phyloP scores from a whole-genome alignment of 2,113 vertebrate genomes.

The Zapornia atra region DNA sequence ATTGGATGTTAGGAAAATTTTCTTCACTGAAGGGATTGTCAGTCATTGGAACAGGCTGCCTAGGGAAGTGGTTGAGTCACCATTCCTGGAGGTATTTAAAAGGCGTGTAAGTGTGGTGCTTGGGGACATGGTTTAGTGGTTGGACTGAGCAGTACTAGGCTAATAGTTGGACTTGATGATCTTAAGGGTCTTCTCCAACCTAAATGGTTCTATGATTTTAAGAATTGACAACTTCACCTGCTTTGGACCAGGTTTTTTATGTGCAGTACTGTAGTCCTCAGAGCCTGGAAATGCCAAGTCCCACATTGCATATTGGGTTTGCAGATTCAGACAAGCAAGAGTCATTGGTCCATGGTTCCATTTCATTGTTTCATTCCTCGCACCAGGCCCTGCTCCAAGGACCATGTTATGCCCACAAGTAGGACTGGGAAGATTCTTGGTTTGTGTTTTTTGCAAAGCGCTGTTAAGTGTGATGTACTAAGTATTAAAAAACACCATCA shows the following conservation, averaged over 20 bases:
- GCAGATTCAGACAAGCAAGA: neutral
- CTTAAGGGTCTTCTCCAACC: neutral
- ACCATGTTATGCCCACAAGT: neutral
- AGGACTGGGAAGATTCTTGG: neutral
- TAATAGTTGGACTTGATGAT: neutral
- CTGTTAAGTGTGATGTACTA: neutral
- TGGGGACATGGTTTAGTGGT: neutral
- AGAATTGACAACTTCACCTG: neutral
- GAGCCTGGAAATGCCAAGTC: neutral
- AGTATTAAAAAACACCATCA: neutral
- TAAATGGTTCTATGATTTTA: neutral
- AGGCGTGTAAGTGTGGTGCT: neutral
- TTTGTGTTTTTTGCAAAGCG: neutral
- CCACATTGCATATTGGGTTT: neutral
- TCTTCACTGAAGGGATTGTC: neutral
- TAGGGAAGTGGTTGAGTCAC: neutral
- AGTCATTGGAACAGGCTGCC: neutral
- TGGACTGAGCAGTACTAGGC: neutral
- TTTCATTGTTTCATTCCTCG: neutral
- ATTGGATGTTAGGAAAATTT: neutral
- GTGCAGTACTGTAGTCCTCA: neutral
- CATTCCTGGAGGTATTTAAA: neutral
- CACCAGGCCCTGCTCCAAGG: neutral
- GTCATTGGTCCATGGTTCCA: rapidly evolving
- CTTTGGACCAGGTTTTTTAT: neutral